phyloP scores from a whole-genome alignment of 2,797 vertebrate genomes.

The Syngnathus rostellatus region DNA sequence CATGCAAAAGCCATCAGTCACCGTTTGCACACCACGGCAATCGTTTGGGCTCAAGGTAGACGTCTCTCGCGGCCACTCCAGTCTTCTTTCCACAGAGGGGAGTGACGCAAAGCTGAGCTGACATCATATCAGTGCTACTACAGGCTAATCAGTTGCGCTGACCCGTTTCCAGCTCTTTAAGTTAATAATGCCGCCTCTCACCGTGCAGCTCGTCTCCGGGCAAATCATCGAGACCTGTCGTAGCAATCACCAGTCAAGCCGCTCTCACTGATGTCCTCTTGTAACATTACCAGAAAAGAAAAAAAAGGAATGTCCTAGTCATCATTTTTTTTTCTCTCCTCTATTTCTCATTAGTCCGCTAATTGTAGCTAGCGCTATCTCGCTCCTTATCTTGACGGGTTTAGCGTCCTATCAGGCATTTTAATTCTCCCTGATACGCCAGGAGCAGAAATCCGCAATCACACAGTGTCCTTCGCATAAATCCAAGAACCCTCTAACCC shows the following conservation, averaged over 20 bases:
- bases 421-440: background rate
- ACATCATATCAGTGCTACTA: slow-evolving; percentile 13
- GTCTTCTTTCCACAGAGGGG: slow-evolving; percentile 6
- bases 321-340: background rate
- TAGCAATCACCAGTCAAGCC: slow-evolving; percentile 20
- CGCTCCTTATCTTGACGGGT: background rate
- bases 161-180: slow-evolving; percentile 22
- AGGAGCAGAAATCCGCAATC: background rate
- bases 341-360: background rate
- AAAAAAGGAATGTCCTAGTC: background rate
- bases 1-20: slow-evolving; percentile 9
- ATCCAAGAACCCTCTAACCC: background rate
- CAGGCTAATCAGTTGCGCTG: slow-evolving; percentile 14
- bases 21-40: slow-evolving; percentile 10
- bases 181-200: slow-evolving; percentile 4
- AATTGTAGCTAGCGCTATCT: background rate
- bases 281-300: background rate
- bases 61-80: slow-evolving; percentile 9
- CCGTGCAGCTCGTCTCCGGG: slow-evolving; percentile 16
- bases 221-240: slow-evolving; percentile 37
- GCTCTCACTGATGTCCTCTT: background rate
- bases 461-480: background rate
- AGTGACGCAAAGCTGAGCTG: slow-evolving; percentile 14
- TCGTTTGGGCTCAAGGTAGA: slow-evolving; percentile 35
- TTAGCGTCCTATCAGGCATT: background rate